Conservation (phyloP, 2,888 invertebrate species). For the Leptothorax acervorum region DNA sequence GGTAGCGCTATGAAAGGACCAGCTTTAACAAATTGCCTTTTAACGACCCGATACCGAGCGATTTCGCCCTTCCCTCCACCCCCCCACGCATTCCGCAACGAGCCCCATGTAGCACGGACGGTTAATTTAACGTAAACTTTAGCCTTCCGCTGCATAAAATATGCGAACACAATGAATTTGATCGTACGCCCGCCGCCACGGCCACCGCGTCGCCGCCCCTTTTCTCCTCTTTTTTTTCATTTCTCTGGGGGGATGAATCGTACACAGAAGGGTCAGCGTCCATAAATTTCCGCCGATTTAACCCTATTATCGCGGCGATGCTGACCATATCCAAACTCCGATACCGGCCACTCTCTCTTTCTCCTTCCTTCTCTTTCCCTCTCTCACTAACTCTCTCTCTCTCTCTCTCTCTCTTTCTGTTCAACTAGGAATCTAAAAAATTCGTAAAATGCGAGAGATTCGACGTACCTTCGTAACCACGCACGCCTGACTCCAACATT, state of each 20-base stretch:
- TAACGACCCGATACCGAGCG: slow-evolving; percentile 54
- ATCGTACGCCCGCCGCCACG: not conserved
- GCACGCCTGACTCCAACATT: not conserved
- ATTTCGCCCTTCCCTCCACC: not conserved
- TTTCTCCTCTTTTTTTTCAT: not conserved
- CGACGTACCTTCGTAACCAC: slow-evolving; percentile 7
- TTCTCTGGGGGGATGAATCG: slow-evolving; percentile 2
- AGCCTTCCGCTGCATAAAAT: slow-evolving; percentile 25
- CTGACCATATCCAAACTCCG: slow-evolving; percentile 31
- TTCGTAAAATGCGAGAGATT: slow-evolving; percentile 29
- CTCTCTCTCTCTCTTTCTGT: not conserved
- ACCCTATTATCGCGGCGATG: slow-evolving; percentile 34
- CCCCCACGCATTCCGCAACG: slow-evolving; percentile 29
- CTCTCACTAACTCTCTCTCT: not conserved
- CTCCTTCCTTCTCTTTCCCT: not conserved
- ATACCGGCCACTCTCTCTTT: not conserved
- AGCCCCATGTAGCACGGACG: slow-evolving; percentile 2
- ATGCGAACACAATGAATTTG: slow-evolving; percentile 46
- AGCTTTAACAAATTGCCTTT: slow-evolving; percentile 64
- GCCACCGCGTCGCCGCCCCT: not conserved
- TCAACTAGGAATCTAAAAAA: slow-evolving; percentile 22
- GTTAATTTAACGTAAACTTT: slow-evolving; percentile 54
- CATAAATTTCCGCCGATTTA: slow-evolving; percentile 48
- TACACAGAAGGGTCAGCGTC: slow-evolving; percentile 8
- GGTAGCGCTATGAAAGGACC: slow-evolving; percentile 45